Percentiles rank a stretch among this genome's conserved stretches.
phyloP scores from a whole-genome alignment of 2,888 invertebrate species.

The Tuta absoluta region DNA sequence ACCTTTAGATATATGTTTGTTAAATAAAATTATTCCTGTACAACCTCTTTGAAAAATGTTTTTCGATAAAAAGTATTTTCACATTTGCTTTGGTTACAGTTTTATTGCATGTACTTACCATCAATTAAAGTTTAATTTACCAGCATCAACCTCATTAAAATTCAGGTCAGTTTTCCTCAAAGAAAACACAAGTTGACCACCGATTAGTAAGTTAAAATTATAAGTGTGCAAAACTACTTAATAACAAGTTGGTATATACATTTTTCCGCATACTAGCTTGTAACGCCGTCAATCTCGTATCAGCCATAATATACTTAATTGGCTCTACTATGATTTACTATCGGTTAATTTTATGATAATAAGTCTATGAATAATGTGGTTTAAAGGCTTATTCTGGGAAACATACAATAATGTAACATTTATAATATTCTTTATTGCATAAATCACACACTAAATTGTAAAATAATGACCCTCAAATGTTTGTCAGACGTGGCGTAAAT shows the following conservation, averaged over 20 bases:
- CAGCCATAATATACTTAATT: constrained; percentile 55
- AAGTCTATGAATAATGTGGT: constrained; percentile 72
- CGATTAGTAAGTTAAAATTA: constrained; percentile 2
- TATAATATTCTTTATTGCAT: too few relatives aligned
- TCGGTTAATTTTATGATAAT: constrained; percentile 78
- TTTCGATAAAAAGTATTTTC: too few relatives aligned
- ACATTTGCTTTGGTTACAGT: too few relatives aligned
- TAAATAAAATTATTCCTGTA: too few relatives aligned
- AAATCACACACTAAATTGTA: too few relatives aligned
- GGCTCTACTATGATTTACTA: constrained; percentile 73
- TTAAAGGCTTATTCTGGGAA: constrained; percentile 48
- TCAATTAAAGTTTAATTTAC: too few relatives aligned
- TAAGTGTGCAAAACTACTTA: constrained; percentile 25
- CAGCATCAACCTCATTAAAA: too few relatives aligned
- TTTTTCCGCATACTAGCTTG: constrained; percentile 63
- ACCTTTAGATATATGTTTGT: background rate
- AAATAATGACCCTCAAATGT: too few relatives aligned
- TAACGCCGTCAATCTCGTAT: constrained; percentile 50
- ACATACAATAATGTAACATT: constrained; percentile 25
- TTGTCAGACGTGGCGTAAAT: too few relatives aligned
- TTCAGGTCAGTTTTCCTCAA: too few relatives aligned
- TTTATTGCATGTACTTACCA: too few relatives aligned
- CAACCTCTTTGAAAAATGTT: too few relatives aligned
- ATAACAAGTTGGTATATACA: constrained; percentile 33
- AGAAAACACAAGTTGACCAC: constrained; percentile 6